Conservation (phyloP, 1,140 invertebrate genomes). For the Armadillidium nasatum region DNA sequence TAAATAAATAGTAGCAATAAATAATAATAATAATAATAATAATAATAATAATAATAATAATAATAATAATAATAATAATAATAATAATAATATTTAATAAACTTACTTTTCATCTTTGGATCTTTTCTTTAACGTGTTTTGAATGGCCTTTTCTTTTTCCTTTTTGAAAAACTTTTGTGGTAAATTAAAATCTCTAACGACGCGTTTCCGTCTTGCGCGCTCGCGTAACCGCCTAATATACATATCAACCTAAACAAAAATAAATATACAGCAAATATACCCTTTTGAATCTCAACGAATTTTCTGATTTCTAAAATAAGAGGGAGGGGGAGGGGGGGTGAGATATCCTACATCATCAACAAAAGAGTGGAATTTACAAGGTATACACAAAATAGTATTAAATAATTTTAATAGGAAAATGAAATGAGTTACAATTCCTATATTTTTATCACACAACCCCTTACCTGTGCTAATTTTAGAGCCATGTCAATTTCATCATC, state of each 20-base stretch:
- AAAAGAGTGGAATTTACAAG: too few species aligned
- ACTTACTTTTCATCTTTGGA: constrained; percentile 53
- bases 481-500: constrained; percentile 44
- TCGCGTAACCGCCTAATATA: constrained; percentile 79
- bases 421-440: not conserved
- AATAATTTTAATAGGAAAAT: too few species aligned
- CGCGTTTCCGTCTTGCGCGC: constrained; percentile 75
- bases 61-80: too few species aligned
- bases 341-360: not conserved
- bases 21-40: constrained; percentile 21
- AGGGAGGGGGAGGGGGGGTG: not conserved
- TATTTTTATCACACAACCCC: not conserved
- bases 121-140: constrained; percentile 62
- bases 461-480: constrained; percentile 43
- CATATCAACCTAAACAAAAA: constrained; percentile 69
- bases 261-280: constrained; percentile 33
- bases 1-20: constrained; percentile 27
- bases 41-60: not conserved
- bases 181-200: constrained; percentile 79
- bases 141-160: constrained; percentile 55
- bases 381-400: too few species aligned
- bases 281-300: not conserved
- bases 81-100: not conserved
- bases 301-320: not conserved
- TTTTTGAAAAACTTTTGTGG: constrained; percentile 70